Base-by-base conservation (phyloP, 1,140 invertebrate genomes). In the Cotesia glomerata region DNA sequence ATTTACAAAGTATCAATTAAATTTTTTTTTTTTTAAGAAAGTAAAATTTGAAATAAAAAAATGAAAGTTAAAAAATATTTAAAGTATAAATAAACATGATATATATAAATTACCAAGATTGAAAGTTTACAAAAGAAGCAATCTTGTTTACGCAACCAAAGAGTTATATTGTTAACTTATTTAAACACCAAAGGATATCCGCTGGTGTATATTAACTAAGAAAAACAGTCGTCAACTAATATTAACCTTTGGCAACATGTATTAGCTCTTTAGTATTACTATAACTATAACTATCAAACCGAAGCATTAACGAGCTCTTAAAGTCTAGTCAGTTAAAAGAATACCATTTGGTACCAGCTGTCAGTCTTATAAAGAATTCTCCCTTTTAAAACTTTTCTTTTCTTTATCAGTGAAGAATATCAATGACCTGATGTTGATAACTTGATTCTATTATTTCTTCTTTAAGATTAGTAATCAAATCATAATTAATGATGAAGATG, bases 171-270 rank as follows among this genome's bases (percentile, higher is more conserved):
- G n/a, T 8, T 16, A 54, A 52, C 4, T 5, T 32, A 13, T 36
- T 61, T 61, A 18, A 69, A 52, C n/a, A 58, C 4, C 13, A 49
- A 52, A 75, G 74, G 71, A 73, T 73, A 65, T 73, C 71, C 66
- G 51, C 32, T 70, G 52, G 36, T 39, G 39, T 69, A 71, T 68
- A 74, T 54, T 54, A 14, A 16, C 71, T 72, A 75, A 75, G 71
- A 77, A 77, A 70, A 77, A 77, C 76, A 77, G 75, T 67, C 69
- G 74, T 52, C 54, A 77, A 75, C 74, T 77, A 77, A 77, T 77
- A 77, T 77, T 77, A 77, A 77, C 76, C 74, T 71, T 74, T 75
- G 74, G 74, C 74, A 77, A 77, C 74, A 77, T 75, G 72, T 77
- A 77, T 75, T 64, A 77, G 56, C 71, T 26, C 7, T 39, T 39